Evolutionary conservation across 1,140 invertebrate species (phyloP).

Genomic region (Lasioglossum albipes): DNA sequence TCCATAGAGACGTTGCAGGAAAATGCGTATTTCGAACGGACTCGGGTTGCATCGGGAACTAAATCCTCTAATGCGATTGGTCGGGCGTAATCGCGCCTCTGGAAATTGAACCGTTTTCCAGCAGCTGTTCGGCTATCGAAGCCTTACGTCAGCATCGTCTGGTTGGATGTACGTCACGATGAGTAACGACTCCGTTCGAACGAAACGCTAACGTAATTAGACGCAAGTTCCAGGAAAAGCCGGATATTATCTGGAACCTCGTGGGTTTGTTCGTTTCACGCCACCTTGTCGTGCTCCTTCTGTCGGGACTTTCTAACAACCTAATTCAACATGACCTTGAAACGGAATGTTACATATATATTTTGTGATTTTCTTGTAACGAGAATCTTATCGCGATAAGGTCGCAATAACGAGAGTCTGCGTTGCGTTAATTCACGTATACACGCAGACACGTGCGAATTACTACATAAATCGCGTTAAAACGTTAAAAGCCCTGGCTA

Average conservation of each 20-base stretch:
- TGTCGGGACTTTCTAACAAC: neutral
- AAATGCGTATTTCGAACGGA: neutral
- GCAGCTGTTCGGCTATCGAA: slow-evolving; percentile 33
- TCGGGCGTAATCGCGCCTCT: neutral
- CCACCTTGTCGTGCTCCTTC: neutral
- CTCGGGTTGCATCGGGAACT: neutral
- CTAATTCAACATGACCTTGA: slow-evolving; percentile 42
- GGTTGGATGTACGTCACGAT: slow-evolving; percentile 35
- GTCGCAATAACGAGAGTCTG: neutral
- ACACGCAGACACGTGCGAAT: neutral
- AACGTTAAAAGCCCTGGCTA: slow-evolving; percentile 30
- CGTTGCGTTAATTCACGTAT: neutral
- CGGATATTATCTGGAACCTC: neutral
- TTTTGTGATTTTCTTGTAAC: neutral
- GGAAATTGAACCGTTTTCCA: slow-evolving; percentile 29
- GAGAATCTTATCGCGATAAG: slow-evolving; percentile 4
- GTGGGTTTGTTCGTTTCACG: neutral
- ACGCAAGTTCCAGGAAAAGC: neutral
- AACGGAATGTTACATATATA: neutral
- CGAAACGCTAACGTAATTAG: slow-evolving; percentile 13
- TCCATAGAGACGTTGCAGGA: too few species aligned
- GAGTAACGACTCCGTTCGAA: slow-evolving; percentile 7
- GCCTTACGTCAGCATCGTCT: slow-evolving; percentile 14
- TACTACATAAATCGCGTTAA: slow-evolving; percentile 21
- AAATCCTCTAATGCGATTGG: slow-evolving; percentile 35